Conservation (phyloP, 2,113 vertebrate species). For the Otus sunia region DNA sequence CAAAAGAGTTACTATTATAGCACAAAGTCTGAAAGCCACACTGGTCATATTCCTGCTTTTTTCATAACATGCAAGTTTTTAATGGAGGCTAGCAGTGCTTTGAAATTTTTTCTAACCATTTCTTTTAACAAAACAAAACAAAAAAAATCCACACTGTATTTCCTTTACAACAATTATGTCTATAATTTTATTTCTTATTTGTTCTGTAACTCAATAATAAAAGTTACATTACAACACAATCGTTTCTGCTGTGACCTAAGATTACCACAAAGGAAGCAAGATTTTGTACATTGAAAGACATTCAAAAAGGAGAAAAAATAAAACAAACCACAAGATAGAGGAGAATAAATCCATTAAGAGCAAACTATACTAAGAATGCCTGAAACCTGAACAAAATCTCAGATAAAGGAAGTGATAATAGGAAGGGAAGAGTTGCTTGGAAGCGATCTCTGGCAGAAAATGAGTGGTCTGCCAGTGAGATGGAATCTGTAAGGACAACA, state of each 20-base stretch:
- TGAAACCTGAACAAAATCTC: not conserved
- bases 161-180: not conserved
- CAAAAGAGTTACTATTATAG: not conserved
- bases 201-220: not conserved
- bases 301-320: not conserved
- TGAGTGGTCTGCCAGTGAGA: not conserved
- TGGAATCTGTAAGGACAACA: not conserved
- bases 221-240: not conserved
- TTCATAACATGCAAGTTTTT: accelerated
- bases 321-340: not conserved
- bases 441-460: not conserved
- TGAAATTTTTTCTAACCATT: not conserved
- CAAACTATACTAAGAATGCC: not conserved
- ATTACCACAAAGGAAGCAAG: not conserved
- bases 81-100: not conserved
- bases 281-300: not conserved
- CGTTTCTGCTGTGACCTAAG: not conserved
- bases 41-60: not conserved
- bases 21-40: not conserved
- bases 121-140: not conserved
- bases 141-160: not conserved
- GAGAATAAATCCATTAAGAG: not conserved
- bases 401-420: not conserved
- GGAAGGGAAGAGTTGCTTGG: not conserved
- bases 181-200: not conserved